These are phyloP conservation scores for Thelaira solivaga DNA, from an alignment of 2,888 invertebrate species.

Conservation along the genomic window DNA sequence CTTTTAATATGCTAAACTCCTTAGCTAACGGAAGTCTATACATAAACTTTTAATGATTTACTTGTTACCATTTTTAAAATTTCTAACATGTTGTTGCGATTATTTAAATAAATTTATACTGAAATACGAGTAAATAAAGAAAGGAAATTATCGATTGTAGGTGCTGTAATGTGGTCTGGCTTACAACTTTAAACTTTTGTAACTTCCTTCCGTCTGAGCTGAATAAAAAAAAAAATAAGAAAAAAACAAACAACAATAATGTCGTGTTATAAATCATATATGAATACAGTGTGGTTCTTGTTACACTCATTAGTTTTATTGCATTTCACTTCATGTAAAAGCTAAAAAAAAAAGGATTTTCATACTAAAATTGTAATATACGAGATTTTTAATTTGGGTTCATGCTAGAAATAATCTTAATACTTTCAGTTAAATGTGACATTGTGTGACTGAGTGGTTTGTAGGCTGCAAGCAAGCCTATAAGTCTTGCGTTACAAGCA, in stretches of 20 bases:
- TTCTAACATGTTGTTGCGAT: slow-evolving; percentile 12
- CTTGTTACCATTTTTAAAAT: too few species aligned
- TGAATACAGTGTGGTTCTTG: too few species aligned
- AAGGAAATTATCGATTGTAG: slow-evolving; percentile 39
- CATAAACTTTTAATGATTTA: too few species aligned
- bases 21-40: too few species aligned
- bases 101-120: neutral
- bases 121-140: neutral
- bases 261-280: slow-evolving; percentile 45
- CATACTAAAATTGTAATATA: neutral
- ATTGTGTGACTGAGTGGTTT: neutral
- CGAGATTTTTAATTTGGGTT: slow-evolving; percentile 56
- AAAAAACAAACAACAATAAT: neutral
- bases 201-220: neutral
- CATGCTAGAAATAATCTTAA: slow-evolving; percentile 38
- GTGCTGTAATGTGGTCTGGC: neutral
- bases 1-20: too few species aligned
- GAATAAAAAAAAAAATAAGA: neutral
- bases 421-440: neutral
- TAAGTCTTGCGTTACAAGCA: slow-evolving; percentile 55
- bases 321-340: slow-evolving; percentile 29
- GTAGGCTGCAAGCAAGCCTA: too few species aligned
- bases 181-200: neutral
- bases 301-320: slow-evolving; percentile 32
- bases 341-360: too few species aligned